Percentiles rank a stretch among this genome's conserved stretches.
Evolutionary conservation across 2,888 invertebrate species (phyloP).

Genomic region (Drosophila anomelani): DNA sequence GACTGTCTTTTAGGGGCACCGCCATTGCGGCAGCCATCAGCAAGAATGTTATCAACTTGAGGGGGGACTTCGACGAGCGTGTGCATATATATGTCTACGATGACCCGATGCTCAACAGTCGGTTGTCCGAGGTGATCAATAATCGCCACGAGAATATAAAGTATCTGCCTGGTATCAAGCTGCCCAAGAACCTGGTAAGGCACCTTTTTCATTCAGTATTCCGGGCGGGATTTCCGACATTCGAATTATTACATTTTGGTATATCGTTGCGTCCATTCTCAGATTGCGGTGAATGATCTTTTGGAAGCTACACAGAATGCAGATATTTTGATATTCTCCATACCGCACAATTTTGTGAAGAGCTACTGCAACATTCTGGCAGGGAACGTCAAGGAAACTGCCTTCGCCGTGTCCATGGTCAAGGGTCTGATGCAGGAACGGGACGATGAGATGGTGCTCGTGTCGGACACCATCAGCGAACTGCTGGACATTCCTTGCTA

Average conservation of each 20-base stretch:
- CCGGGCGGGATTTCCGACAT: neutral
- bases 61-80: constrained; percentile 46
- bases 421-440: constrained; percentile 96
- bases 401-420: constrained; percentile 95
- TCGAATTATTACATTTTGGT: neutral
- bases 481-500: constrained; percentile 94
- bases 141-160: constrained; percentile 70
- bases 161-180: constrained; percentile 67
- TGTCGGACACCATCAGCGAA: constrained; percentile 95
- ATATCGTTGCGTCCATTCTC: constrained; percentile 10
- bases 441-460: constrained; percentile 94
- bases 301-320: constrained; percentile 94
- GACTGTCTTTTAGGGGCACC: constrained; percentile 56
- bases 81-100: constrained; percentile 75
- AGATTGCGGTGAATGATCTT: constrained; percentile 96
- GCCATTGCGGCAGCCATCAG: constrained; percentile 68
- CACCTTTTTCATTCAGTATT: neutral
- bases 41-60: constrained; percentile 45
- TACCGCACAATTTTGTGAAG: constrained; percentile 97
- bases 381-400: constrained; percentile 94
- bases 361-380: constrained; percentile 92
- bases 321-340: constrained; percentile 96
- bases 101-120: constrained; percentile 55
- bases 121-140: constrained; percentile 66
- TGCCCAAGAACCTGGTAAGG: constrained; percentile 71